Evolutionary conservation across 2,888 invertebrate species (phyloP).

Genomic region (Taphrorychus bicolor): DNA sequence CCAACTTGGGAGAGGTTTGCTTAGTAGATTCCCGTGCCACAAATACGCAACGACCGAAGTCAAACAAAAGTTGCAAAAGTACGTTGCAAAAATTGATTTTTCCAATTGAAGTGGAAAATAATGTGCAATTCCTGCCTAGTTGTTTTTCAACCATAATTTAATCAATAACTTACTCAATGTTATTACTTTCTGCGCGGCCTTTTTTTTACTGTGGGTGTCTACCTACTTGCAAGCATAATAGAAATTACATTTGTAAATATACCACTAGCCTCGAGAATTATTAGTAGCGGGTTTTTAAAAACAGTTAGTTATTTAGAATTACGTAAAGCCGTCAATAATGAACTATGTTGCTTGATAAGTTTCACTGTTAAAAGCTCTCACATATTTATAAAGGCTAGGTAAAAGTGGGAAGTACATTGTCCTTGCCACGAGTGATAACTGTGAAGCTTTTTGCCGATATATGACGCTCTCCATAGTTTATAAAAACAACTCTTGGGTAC

Average conservation of each 20-base stretch:
- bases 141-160: background rate
- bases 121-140: background rate
- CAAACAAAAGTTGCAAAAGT: background rate
- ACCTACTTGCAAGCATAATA: background rate
- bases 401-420: background rate
- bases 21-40: background rate
- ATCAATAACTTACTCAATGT: background rate
- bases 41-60: background rate
- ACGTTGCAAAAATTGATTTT: background rate
- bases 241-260: background rate
- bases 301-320: background rate
- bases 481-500: too few species aligned
- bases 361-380: background rate
- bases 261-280: background rate
- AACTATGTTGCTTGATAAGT: background rate
- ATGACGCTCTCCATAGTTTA: too few species aligned
- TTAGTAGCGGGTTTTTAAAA: background rate
- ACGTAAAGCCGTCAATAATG: too few species aligned
- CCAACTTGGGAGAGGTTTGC: background rate
- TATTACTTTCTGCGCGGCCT: background rate
- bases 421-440: background rate
- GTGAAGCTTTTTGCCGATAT: background rate
- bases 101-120: background rate
- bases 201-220: background rate
- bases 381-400: background rate